Conservation (phyloP, 2,113 vertebrate species). For the Pluvianellus socialis region DNA sequence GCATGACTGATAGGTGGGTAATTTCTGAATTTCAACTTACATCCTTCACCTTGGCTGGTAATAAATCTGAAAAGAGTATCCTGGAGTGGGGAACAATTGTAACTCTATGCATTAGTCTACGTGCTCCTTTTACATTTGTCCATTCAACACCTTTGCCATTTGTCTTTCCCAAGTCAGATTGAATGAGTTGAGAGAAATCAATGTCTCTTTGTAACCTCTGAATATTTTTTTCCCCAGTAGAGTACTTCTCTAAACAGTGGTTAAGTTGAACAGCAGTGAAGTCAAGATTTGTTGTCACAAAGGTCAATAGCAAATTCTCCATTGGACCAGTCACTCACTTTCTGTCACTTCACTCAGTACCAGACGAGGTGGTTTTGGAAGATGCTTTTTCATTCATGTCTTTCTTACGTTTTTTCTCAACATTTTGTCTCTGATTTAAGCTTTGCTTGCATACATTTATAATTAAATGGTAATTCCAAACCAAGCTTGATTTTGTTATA, state of each 20-base stretch:
- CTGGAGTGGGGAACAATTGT: not conserved
- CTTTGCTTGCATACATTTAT: not conserved
- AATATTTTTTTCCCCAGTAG: not conserved
- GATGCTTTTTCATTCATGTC: not conserved
- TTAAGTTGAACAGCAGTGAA: not conserved
- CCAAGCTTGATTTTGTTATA: not conserved
- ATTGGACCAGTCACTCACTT: not conserved
- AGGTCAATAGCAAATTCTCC: not conserved
- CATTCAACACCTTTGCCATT: slow-evolving; percentile 13
- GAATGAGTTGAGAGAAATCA: not conserved
- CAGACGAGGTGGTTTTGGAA: not conserved
- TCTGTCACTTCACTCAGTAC: not conserved
- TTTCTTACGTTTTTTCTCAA: not conserved
- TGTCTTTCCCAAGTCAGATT: not conserved
- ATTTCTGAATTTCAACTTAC: not conserved
- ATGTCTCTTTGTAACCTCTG: not conserved
- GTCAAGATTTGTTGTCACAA: not conserved
- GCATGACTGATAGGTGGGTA: not conserved
- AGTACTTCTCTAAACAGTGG: not conserved
- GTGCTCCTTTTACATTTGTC: not conserved
- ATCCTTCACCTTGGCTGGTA: not conserved
- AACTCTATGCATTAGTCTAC: not conserved
- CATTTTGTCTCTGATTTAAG: not conserved
- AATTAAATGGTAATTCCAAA: not conserved
- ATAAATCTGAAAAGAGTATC: slow-evolving; percentile 10